Evolutionary conservation across 2,113 vertebrate species (phyloP), one percentile per base, ranked within the genome.

Genomic region (Hiodon alosoides): DNA sequence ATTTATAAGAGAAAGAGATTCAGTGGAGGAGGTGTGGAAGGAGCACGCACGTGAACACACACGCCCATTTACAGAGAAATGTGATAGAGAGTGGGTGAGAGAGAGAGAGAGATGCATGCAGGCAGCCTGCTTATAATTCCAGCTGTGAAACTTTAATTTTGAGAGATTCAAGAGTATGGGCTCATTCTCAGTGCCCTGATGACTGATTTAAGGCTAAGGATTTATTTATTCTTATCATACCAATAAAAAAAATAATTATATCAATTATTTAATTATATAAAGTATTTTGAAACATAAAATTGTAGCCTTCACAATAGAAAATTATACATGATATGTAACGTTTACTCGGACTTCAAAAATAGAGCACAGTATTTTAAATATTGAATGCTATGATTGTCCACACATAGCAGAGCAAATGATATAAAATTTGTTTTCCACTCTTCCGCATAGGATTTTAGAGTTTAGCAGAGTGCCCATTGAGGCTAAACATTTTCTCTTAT

Each of bases 1-100:
- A 90, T 89, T 87, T 88, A 88, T 87, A 87, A 68, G 55, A 71
- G 46, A 31, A 13, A 87, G 86, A 89, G 83, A 87, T 87, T 89
- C 79, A 83, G 78, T 82, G 11, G 68, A 52, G 50, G 68, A 80
- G 70, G 73, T 5, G 11, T 16, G 58, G 31, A 71, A 46, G 11
- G 48, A 59, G 14, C 71, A 48, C 71, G 47, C 71, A 72, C 71
- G 61, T 58, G 46, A 9, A 62, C 71, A 62, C 58, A 51, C 71
- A 51, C 58, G 50, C 57, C 17, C 71, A 58, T 53, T 46, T 53
- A 55, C 69, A n/a, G 16, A 17, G 9, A 71, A 57, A 47, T 16
- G 46, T 55, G 52, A 50, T 17, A 64, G 14, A 75, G 17, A 54
- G 50, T 54, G 67, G 57, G 58, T 64, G 57, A 76, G 52, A 64